A percentile compares a stretch with the other conserved stretches of the same genome.
These are phyloP conservation scores for Oryctolagus cuniculus DNA, from an alignment of 2,113 vertebrate species.

Conservation along the genomic window mOryCun1.1 NC_091433.1:57031001-57031500, in stretches of 20 bases:
- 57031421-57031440: not conserved
- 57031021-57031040: slow-evolving; percentile 28
- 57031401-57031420: not conserved
- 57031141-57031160: slow-evolving; percentile 35
- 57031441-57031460: not conserved
- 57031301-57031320: not conserved
- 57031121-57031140: not conserved
- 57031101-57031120: slow-evolving; percentile 9
- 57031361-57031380: not conserved
- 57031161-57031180: not conserved
- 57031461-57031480: not conserved
- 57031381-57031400: not conserved
- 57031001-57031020: slow-evolving; percentile 53
- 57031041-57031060: slow-evolving; percentile 45
- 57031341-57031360: not conserved
- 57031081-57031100: slow-evolving; percentile 1
- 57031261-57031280: not conserved
- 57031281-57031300: not conserved
- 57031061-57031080: not conserved
- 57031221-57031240: not conserved
- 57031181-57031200: not conserved
- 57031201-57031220: not conserved
- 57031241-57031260: not conserved
- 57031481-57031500: no score
- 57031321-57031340: not conserved